Evolutionary conservation across 2,113 vertebrate genomes (phyloP), one percentile per base, ranked within the genome.

Genomic region (Gadus chalcogrammus): DNA sequence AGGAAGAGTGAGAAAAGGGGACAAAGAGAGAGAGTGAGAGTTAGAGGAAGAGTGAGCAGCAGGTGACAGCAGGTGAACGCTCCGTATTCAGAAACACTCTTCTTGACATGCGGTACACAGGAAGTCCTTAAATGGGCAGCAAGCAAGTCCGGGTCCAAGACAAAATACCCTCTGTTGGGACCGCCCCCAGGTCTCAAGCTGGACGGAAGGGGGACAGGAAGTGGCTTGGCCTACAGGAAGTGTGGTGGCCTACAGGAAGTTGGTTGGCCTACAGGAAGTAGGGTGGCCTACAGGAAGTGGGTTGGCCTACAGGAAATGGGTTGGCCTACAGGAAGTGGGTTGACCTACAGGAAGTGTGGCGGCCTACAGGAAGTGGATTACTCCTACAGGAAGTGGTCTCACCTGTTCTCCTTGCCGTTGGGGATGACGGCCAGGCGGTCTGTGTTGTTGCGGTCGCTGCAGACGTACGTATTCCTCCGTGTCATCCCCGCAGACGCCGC

Each of bases 371-470:
- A 42, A 42, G 42, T 48, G 42, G 42, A 11, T 1, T 2, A 2
- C 1, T 11, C 42, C 42, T 9, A 48, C 42, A 48, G 42, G 42
- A 48, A 48, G 42, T 48, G 42, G 42, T 48, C 90, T 84, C 93
- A 98, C 96, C 96, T 98, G 93, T 93, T 98, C 80, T 99, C 97
- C 78, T 98, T 99, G 85, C 97, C 97, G 69, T 99, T 99, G 79
- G 97, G 97, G 82, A 98, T 94, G 71, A 98, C 95, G 15, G 97
- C 94, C 64, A 98, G 96, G 17, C 95, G 93, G 70, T 99, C 96
- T 0, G 94, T 82, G 83, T 95, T 92, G 72, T 94, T 95, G 66
- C 95, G 89, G 86, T 99, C 97, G 48, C 93, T 97, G 93, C 96
- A 99, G 73, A 99, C 95, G 0, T 99, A 99, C 0, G 97, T 99